Base-by-base conservation (phyloP, 2,113 vertebrate genomes). In the Mola mola region DNA sequence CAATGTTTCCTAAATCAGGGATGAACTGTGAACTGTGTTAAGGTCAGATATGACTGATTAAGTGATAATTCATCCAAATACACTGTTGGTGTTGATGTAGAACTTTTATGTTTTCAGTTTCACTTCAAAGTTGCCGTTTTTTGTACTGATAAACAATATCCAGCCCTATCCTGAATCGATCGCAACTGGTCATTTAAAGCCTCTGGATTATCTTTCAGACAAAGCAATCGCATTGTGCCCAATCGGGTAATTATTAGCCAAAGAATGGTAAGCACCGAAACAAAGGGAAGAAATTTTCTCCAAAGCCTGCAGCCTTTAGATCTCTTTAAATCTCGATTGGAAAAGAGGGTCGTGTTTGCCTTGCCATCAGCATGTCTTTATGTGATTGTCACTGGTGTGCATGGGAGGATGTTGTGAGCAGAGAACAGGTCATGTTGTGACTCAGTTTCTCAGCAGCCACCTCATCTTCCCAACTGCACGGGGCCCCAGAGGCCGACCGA, bases 401-500 rank as follows among this genome's bases (percentile, higher is more conserved):
- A 56, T 1, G 19, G 41, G 15, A 66, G 63, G 61, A 72, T 38
- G 67, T 42, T 58, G 40, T 24, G 56, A 68, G 75, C 51, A 28
- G 62, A 64, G 56, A 75, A 62, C 31, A 40, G 65, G 41, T 69
- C 79, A 56, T 82, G 81, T 79, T 85, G 82, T 88, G 86, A 79
- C 67, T 84, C 83, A 71, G 82, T 86, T 66, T 89, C 85, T 80
- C 77, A 88, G 85, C 86, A 90, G 85, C 84, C 77, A 65, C 62
- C 85, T 82, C 80, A 72, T 85, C 69, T 60, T 84, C 74, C 75
- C 76, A 67, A 66, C 72, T 81, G 72, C 4, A 52, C 41, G n/a
- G 62, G 50, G 77, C 81, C 81, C 78, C 48, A 51, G 53, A 60
- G 83, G 77, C 44, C 40, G 25, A 74, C 80, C 84, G 82, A 88